Conservation (phyloP, 2,113 vertebrate species). For the Puma concolor region DNA sequence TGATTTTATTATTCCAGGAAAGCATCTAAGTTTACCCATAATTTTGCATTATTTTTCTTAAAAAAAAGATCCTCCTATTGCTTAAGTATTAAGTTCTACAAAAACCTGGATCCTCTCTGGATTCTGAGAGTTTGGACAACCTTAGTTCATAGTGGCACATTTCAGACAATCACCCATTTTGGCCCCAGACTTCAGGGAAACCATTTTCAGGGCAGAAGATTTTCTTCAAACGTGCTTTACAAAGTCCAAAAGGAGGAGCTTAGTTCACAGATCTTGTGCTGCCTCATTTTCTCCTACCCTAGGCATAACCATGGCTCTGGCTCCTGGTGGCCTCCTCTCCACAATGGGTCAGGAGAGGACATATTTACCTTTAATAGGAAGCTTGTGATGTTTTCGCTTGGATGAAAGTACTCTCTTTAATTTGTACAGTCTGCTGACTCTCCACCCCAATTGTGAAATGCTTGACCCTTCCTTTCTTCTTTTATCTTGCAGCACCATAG, state of each 20-base stretch:
- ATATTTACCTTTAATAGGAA: not conserved
- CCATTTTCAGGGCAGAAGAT: not conserved
- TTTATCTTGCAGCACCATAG: not conserved
- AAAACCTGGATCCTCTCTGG: not conserved
- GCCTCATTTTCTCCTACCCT: not conserved
- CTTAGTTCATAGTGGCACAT: not conserved
- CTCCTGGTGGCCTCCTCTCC: not conserved
- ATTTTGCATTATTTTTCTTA: not conserved
- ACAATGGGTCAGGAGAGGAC: not conserved
- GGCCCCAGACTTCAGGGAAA: not conserved
- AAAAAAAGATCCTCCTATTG: not conserved
- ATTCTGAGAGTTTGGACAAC: not conserved
- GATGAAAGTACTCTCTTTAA: not conserved
- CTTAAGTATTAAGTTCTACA: not conserved
- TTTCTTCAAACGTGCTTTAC: not conserved
- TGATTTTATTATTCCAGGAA: not conserved
- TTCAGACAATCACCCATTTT: not conserved
- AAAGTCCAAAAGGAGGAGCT: not conserved
- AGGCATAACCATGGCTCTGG: not conserved
- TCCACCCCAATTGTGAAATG: not conserved
- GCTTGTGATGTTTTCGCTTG: not conserved
- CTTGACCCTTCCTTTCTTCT: not conserved
- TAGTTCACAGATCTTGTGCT: not conserved
- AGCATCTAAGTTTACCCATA: not conserved
- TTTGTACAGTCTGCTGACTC: not conserved